Evolutionary conservation across 2,113 vertebrate species (phyloP).

Genomic region (Protobothrops mucrosquamatus): DNA sequence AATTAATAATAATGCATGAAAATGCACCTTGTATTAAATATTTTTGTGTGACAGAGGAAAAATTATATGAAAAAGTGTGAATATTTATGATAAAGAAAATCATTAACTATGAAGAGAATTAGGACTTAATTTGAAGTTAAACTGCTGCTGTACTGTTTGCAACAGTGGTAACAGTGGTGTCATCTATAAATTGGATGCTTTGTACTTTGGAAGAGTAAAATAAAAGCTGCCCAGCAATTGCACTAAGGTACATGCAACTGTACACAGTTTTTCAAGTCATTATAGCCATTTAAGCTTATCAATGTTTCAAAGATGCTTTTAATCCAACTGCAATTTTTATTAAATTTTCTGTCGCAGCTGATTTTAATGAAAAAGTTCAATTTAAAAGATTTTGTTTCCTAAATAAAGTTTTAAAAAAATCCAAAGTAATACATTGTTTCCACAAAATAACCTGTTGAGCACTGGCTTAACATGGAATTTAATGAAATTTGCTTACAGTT

Average conservation of each 20-base stretch:
- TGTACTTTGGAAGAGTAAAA: slow-evolving; percentile 44
- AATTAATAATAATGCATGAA: slow-evolving; percentile 71
- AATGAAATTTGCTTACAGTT: slow-evolving; percentile 76
- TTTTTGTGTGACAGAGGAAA: slow-evolving; percentile 74
- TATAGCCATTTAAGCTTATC: slow-evolving; percentile 62
- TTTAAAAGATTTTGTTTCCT: slow-evolving; percentile 69
- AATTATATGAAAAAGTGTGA: slow-evolving; percentile 66
- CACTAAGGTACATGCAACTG: slow-evolving; percentile 39
- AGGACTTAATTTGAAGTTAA: slow-evolving; percentile 68
- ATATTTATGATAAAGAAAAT: slow-evolving; percentile 72
- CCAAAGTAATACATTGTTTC: slow-evolving; percentile 79
- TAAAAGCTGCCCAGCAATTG: slow-evolving; percentile 50
- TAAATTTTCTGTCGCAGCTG: slow-evolving; percentile 70
- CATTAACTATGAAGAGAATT: slow-evolving; percentile 50
- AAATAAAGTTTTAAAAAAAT: slow-evolving; percentile 68
- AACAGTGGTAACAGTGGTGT: slow-evolving; percentile 47
- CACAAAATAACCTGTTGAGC: slow-evolving; percentile 67
- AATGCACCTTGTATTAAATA: slow-evolving; percentile 74
- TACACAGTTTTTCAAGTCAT: slow-evolving; percentile 55
- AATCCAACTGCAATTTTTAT: slow-evolving; percentile 61
- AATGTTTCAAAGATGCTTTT: slow-evolving; percentile 64
- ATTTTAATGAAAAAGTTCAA: slow-evolving; percentile 74
- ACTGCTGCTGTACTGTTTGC: slow-evolving; percentile 48
- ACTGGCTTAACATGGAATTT: slow-evolving; percentile 75
- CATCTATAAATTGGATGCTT: slow-evolving; percentile 44